Base-by-base conservation (phyloP, 2,888 invertebrate genomes). In the Parnassius apollo region DNA sequence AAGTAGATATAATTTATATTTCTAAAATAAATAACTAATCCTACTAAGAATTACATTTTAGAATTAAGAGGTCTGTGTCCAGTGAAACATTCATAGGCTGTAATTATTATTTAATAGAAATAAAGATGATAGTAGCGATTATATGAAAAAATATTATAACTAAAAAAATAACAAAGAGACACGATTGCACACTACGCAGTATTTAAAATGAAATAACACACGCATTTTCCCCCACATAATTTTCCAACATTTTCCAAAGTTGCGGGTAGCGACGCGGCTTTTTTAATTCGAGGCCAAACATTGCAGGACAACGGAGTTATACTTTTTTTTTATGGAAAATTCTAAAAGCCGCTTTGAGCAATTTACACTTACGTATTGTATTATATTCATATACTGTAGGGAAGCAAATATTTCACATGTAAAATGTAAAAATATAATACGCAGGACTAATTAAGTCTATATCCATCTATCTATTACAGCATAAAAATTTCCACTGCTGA, bases 231-330 rank as follows among this genome's bases (percentile, higher is more conserved):
- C 61, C 56, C 45, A 51, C 35, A 57, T 52, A 52, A 57, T 62
- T 42, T 52, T 13, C 61, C 61, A 46, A 52, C 57, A 62, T 62
- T 62, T 62, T 62, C 57, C 57, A 62, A 62, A 62, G 61, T 62
- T 62, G 48, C 52, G 61, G 50, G 51, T 52, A 44, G 35, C 44
- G 59, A 35, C 18, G 60, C 56, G 25, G 55, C 44, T 57, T 57
- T 61, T 57, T 62, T 62, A 57, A 62, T 62, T 62, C 57, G 61
- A 52, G 57, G 52, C 61, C 57, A 62, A 62, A 62, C 61, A 57
- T 52, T 57, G 61, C 61, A 52, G 48, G 46, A 56, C 56, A 18
- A 18, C 50, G 50, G 13, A 35, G 57, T 44, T 50, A 44, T 58
- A 58, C 58, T 51, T 42, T 57, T 13, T 42, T 25, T 13, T 42